Evolutionary conservation across 2,797 vertebrate genomes (phyloP).

Genomic region (Morus bassanus): DNA sequence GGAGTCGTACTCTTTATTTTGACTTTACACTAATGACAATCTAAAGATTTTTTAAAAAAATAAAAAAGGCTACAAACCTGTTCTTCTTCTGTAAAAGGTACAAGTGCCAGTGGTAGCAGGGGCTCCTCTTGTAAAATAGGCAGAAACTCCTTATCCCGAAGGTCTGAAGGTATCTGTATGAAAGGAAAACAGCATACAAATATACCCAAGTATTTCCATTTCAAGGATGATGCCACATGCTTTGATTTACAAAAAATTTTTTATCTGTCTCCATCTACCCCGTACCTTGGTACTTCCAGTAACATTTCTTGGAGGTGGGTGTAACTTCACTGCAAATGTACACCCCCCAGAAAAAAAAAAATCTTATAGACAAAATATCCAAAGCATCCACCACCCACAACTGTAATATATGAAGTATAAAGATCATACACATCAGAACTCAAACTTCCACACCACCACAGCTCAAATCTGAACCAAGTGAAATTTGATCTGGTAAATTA

Average conservation of each 20-base stretch:
- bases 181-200: not conserved
- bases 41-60: not conserved
- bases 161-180: slow-evolving; percentile 91
- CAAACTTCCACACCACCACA: not conserved
- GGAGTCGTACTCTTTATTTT: not conserved
- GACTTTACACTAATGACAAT: not conserved
- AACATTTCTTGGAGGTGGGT: not conserved
- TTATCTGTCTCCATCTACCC: not conserved
- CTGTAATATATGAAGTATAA: not conserved
- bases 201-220: not conserved
- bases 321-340: not conserved
- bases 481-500: not conserved
- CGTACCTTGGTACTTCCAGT: not conserved
- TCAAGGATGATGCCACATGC: not conserved
- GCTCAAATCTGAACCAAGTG: not conserved
- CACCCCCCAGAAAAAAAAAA: not conserved
- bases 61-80: slow-evolving; percentile 81
- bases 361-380: not conserved
- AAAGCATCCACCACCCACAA: not conserved
- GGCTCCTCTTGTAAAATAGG: slow-evolving; percentile 98
- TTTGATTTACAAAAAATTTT: not conserved
- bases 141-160: slow-evolving; percentile 97
- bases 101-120: slow-evolving; percentile 93
- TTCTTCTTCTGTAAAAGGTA: slow-evolving; percentile 99
- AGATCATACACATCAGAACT: not conserved